Conservation (phyloP, 2,797 vertebrate genomes). For the Esox masquinongy region DNA sequence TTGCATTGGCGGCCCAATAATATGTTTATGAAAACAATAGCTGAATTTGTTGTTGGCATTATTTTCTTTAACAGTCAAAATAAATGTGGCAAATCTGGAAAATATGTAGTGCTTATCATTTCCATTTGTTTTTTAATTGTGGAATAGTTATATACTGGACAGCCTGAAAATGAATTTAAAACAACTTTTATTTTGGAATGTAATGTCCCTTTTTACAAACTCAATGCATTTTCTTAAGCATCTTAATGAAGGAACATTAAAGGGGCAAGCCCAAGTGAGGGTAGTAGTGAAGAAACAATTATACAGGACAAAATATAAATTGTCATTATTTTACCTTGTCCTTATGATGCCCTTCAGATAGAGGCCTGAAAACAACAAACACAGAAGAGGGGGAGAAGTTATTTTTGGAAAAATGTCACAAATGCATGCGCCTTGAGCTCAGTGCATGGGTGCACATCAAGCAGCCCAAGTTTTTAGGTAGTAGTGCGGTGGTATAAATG, state of each 20-base stretch:
- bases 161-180: not conserved
- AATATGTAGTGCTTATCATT: not conserved
- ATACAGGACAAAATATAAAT: not conserved
- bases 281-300: not conserved
- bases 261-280: not conserved
- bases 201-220: not conserved
- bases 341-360: slow-evolving; percentile 39
- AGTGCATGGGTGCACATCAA: not conserved
- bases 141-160: not conserved
- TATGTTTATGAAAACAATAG: no score
- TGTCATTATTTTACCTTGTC: slow-evolving; percentile 63
- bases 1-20: no score
- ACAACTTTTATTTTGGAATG: not conserved
- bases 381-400: not conserved
- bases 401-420: slow-evolving; percentile 8
- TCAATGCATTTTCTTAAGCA: not conserved
- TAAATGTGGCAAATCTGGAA: no score
- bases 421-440: not conserved
- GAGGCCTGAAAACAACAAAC: slow-evolving; percentile 54
- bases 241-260: not conserved
- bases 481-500: slow-evolving; percentile 65
- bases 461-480: not conserved
- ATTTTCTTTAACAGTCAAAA: no score
- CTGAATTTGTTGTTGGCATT: no score
- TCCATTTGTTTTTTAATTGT: not conserved